Percentiles rank a stretch among this genome's conserved stretches.
Evolutionary conservation across 2,113 vertebrate genomes (phyloP).

Genomic region (Pelecanoides urinatrix): DNA sequence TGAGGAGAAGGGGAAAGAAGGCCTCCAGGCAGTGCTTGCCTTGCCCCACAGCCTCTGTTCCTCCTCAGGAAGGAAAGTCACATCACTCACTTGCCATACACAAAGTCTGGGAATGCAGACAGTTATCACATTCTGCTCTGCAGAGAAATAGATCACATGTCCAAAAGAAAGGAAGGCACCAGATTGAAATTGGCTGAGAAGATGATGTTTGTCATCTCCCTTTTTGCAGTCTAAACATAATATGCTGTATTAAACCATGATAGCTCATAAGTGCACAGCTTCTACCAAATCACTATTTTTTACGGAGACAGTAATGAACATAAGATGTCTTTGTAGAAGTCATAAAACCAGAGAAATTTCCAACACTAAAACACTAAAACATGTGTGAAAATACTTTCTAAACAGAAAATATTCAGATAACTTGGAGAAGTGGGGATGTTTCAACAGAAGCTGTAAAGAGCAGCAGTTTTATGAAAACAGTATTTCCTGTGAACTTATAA

Average conservation of each 20-base stretch:
- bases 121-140: neutral
- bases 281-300: slow-evolving; percentile 15
- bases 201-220: slow-evolving; percentile 30
- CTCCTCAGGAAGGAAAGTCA: neutral
- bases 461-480: neutral
- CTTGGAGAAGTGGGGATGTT: neutral
- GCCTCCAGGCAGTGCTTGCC: neutral
- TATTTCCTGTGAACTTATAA: slow-evolving; percentile 10
- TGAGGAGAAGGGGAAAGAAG: neutral
- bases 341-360: slow-evolving; percentile 45
- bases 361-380: slow-evolving; percentile 16
- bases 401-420: slow-evolving; percentile 62
- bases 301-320: slow-evolving; percentile 26
- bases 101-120: no score
- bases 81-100: neutral
- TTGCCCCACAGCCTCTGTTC: neutral
- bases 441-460: slow-evolving; percentile 27
- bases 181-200: slow-evolving; percentile 20
- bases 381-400: slow-evolving; percentile 25
- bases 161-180: neutral
- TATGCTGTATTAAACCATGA: neutral
- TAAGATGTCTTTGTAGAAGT: neutral
- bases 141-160: neutral
- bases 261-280: neutral
- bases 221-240: neutral